Conservation (phyloP, 1,140 invertebrate genomes). For the Lepidostoma basale region DNA sequence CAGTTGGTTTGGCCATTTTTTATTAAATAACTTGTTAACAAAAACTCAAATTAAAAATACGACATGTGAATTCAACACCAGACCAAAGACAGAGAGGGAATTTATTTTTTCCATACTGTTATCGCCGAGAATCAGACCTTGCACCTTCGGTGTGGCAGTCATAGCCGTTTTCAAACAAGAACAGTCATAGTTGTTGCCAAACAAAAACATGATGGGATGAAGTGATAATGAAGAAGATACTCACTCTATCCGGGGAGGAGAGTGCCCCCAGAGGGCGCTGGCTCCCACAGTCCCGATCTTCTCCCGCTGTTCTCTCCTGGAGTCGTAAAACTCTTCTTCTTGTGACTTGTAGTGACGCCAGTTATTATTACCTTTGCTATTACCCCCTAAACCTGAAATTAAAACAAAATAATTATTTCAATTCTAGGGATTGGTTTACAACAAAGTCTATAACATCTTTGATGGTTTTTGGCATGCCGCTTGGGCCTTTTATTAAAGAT, state of each 20-base stretch:
- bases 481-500: too few relatives aligned
- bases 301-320: conserved; percentile 72
- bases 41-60: too few relatives aligned
- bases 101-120: too few relatives aligned
- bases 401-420: conserved; percentile 12
- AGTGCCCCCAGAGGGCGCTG: conserved; percentile 73
- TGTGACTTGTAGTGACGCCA: conserved; percentile 55
- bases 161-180: too few relatives aligned
- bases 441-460: too few relatives aligned
- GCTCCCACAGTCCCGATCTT: conserved; percentile 73
- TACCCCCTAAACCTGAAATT: conserved; percentile 39
- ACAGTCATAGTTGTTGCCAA: not conserved
- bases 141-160: too few relatives aligned
- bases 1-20: too few relatives aligned
- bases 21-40: too few relatives aligned
- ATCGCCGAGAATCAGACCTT: too few relatives aligned
- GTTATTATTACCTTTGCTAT: conserved; percentile 43
- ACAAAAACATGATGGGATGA: not conserved
- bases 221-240: conserved; percentile 50
- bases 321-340: conserved; percentile 67
- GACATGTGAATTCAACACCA: too few relatives aligned
- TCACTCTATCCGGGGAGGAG: conserved; percentile 69
- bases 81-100: too few relatives aligned
- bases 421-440: not conserved
- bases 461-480: too few relatives aligned